These are phyloP conservation scores for Mythimna vitellina DNA, from an alignment of 2,888 invertebrate species.

Conservation along the genomic window DNA sequence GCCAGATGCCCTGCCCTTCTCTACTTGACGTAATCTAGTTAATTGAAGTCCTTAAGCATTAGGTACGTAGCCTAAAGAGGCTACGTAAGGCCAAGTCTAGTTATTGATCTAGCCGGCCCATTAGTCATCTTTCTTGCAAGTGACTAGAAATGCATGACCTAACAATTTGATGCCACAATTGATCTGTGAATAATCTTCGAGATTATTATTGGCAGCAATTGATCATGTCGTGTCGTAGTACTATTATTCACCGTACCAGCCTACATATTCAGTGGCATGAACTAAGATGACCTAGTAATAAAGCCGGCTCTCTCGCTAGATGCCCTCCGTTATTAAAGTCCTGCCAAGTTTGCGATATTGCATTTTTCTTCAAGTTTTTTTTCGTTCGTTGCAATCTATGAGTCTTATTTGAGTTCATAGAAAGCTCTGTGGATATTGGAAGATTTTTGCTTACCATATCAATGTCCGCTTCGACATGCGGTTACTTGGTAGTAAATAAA, in stretches of 20 bases:
- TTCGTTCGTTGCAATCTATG: not conserved
- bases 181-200: conserved; percentile 26
- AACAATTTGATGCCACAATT: conserved; percentile 22
- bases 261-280: not conserved
- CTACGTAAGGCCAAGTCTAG: conserved; percentile 9
- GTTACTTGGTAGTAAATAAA: not conserved
- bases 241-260: conserved; percentile 4
- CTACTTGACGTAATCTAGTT: conserved; percentile 4
- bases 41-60: conserved; percentile 13
- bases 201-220: conserved; percentile 32
- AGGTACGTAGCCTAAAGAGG: conserved; percentile 16
- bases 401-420: not conserved
- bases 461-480: not conserved
- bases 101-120: not conserved
- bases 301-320: conserved; percentile 18
- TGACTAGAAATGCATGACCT: conserved; percentile 1
- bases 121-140: conserved; percentile 18
- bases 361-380: conserved; percentile 26
- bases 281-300: conserved; percentile 42
- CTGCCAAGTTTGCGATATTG: conserved; percentile 36
- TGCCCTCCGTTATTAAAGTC: conserved; percentile 26
- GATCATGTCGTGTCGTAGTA: conserved; percentile 14
- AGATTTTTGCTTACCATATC: not conserved
- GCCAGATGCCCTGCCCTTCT: not conserved
- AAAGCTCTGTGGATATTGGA: not conserved